Percentiles rank a stretch among this genome's conserved stretches.
phyloP scores from a whole-genome alignment of 2,888 invertebrate genomes.

The Altica lythri region DNA sequence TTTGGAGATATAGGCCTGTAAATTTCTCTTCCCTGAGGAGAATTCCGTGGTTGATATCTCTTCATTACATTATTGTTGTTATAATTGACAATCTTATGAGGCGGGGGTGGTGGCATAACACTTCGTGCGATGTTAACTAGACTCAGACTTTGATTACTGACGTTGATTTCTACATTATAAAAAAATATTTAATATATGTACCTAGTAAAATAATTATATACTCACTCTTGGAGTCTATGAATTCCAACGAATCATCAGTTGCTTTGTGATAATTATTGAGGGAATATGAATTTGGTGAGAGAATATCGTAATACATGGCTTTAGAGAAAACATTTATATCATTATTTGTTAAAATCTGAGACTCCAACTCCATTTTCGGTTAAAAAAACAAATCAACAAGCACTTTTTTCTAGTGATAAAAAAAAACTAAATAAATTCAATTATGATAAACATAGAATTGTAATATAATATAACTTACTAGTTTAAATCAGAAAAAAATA shows the following conservation, averaged over 20 bases:
- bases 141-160: conserved; percentile 26
- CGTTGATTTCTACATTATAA: conserved; percentile 28
- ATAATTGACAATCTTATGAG: conserved; percentile 36
- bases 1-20: conserved; percentile 38
- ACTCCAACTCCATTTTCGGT: conserved; percentile 34
- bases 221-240: conserved; percentile 33
- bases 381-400: conserved; percentile 24
- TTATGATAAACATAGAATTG: too few relatives aligned
- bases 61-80: conserved; percentile 27
- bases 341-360: conserved; percentile 32
- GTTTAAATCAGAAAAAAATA: too few relatives aligned
- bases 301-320: conserved; percentile 33
- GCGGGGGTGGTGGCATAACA: conserved; percentile 35
- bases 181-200: background rate
- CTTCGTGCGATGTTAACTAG: conserved; percentile 35
- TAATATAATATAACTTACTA: too few relatives aligned
- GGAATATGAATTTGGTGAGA: conserved; percentile 29
- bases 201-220: background rate
- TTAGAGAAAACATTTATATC: conserved; percentile 31
- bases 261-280: conserved; percentile 29
- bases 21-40: conserved; percentile 29
- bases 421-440: conserved; percentile 22
- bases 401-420: conserved; percentile 17
- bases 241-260: too few relatives aligned
- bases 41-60: conserved; percentile 32